phyloP scores from a whole-genome alignment of 2,113 vertebrate genomes.

The Galbula dea region DNA sequence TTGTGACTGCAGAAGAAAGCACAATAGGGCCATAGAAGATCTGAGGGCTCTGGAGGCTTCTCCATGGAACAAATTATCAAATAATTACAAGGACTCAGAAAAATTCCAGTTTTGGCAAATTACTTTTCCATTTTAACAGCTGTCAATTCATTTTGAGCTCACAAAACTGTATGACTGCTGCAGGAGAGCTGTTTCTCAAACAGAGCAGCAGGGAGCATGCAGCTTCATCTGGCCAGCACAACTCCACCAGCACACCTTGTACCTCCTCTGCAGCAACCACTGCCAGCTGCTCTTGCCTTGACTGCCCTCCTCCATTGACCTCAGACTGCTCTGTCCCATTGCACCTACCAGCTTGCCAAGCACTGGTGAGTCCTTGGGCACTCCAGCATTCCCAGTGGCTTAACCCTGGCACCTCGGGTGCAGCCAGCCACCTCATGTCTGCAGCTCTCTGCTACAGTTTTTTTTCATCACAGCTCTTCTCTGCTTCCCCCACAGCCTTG shows the following conservation, averaged over 20 bases:
- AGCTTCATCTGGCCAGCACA: not conserved
- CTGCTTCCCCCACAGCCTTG: not conserved
- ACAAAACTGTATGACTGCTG: rapidly evolving
- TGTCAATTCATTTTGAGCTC: not conserved
- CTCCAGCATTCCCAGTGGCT: not conserved
- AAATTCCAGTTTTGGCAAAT: not conserved
- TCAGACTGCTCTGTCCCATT: not conserved
- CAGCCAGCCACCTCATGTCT: not conserved
- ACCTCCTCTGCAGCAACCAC: not conserved
- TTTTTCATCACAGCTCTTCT: not conserved
- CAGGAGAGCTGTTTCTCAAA: not conserved
- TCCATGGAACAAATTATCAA: not conserved
- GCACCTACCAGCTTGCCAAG: not conserved
- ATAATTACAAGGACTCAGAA: not conserved
- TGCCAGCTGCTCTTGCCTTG: not conserved
- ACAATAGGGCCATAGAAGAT: not conserved
- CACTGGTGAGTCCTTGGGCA: not conserved
- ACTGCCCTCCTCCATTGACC: not conserved
- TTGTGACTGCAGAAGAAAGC: not conserved
- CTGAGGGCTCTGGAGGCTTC: not conserved
- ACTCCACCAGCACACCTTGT: not conserved
- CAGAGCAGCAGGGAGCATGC: not conserved
- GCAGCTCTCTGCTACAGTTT: not conserved
- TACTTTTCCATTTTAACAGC: not conserved
- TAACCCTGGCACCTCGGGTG: not conserved